Evolutionary conservation across 2,797 vertebrate genomes (phyloP).

Genomic region (Orestias chungarensis): DNA sequence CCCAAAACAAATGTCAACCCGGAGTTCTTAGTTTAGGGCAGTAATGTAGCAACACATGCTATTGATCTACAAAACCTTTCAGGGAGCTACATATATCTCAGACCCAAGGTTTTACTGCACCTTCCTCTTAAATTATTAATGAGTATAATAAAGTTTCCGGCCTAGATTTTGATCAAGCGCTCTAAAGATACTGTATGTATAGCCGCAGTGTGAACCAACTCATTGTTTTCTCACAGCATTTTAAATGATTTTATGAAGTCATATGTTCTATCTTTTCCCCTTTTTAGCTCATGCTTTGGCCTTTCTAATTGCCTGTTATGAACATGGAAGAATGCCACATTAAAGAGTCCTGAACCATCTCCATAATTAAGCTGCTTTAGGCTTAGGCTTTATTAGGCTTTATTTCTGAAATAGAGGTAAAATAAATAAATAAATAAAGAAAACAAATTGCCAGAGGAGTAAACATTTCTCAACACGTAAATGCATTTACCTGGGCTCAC

Average conservation of each 20-base stretch:
- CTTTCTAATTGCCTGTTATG: neutral
- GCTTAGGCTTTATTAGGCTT: no score
- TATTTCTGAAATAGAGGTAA: neutral
- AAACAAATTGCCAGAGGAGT: neutral
- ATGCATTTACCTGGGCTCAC: slow-evolving; percentile 45
- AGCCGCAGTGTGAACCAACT: neutral
- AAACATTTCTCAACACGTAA: neutral
- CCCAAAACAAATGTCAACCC: slow-evolving; percentile 58
- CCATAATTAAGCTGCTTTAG: no score
- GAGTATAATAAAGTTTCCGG: neutral
- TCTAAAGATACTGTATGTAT: slow-evolving; percentile 8
- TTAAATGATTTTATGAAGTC: no score
- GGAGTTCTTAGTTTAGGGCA: neutral
- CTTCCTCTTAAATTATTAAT: slow-evolving; percentile 22
- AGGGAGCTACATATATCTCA: slow-evolving; percentile 24
- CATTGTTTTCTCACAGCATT: neutral
- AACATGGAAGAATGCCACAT: neutral
- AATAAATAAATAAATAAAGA: neutral
- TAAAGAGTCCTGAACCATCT: neutral
- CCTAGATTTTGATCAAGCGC: slow-evolving; percentile 4
- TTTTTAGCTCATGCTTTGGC: neutral
- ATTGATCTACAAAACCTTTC: slow-evolving; percentile 17
- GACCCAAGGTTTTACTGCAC: slow-evolving; percentile 23
- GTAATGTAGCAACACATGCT: slow-evolving; percentile 21
- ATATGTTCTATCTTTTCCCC: no score